Evolutionary conservation across 1,140 invertebrate species (phyloP).

Genomic region (Trichogramma pretiosum): DNA sequence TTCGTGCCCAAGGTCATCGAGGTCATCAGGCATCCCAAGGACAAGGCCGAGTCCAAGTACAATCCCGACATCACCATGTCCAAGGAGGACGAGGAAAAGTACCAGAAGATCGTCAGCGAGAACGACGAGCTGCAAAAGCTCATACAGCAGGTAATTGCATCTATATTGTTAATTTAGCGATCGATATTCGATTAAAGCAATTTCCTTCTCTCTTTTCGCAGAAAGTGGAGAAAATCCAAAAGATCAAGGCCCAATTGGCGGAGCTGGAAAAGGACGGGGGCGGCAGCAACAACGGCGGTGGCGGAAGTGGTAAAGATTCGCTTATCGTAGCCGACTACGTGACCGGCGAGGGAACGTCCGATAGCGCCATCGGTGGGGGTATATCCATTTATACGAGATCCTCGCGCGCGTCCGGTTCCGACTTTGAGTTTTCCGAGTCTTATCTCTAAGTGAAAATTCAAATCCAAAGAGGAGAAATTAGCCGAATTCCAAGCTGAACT

Average conservation of each 20-base stretch:
- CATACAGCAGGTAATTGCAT: constrained; percentile 81
- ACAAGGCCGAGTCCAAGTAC: constrained; percentile 75
- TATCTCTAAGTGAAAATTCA: constrained; percentile 72
- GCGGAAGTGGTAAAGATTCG: constrained; percentile 39
- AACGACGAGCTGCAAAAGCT: constrained; percentile 94
- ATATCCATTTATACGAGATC: constrained; percentile 66
- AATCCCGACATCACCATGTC: constrained; percentile 79
- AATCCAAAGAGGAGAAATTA: constrained; percentile 3
- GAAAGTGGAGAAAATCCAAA: constrained; percentile 83
- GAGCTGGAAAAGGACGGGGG: constrained; percentile 55
- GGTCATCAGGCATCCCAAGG: constrained; percentile 71
- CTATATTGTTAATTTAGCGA: too few relatives aligned
- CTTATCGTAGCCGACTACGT: constrained; percentile 62
- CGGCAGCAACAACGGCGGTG: constrained; percentile 22
- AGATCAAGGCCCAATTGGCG: constrained; percentile 66
- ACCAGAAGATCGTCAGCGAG: constrained; percentile 86
- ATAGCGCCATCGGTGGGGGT: constrained; percentile 62
- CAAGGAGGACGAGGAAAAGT: constrained; percentile 91
- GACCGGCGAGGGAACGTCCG: constrained; percentile 67
- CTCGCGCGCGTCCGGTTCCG: constrained; percentile 68
- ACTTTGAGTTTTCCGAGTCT: constrained; percentile 80
- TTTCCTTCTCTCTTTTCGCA: too few relatives aligned
- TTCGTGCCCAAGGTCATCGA: constrained; percentile 92
- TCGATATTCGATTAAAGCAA: too few relatives aligned
- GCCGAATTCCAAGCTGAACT: constrained; percentile 20